These are phyloP conservation scores for Dicrostonyx torquatus DNA, from an alignment of 2,797 vertebrate genomes.

Conservation along the genomic window DNA sequence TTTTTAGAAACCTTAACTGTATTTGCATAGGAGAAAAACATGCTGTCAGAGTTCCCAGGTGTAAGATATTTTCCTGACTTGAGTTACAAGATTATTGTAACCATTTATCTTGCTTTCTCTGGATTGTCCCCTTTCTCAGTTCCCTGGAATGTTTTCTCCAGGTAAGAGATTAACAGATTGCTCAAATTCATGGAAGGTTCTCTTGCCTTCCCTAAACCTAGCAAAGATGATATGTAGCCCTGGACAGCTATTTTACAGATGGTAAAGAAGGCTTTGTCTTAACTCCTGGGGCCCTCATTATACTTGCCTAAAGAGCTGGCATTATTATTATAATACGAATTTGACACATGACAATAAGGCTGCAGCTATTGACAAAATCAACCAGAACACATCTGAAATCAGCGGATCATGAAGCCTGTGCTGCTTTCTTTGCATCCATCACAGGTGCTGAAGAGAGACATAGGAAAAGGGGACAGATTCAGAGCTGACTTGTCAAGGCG, in stretches of 20 bases:
- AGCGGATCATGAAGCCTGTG: constrained; percentile 8
- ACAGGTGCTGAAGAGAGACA: constrained; percentile 20
- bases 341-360: constrained; percentile 53
- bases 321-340: constrained; percentile 30
- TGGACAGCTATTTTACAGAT: constrained; percentile 14
- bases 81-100: constrained; percentile 79
- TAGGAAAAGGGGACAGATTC: constrained; percentile 62
- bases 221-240: constrained; percentile 11
- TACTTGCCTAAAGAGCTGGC: constrained; percentile 23
- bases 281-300: background rate
- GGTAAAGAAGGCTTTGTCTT: constrained; percentile 31
- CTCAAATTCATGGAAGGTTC: constrained; percentile 45
- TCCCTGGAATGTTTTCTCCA: constrained; percentile 46
- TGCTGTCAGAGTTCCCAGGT: constrained; percentile 77
- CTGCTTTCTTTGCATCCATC: constrained; percentile 55
- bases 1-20: constrained; percentile 80
- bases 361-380: constrained; percentile 20
- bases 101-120: constrained; percentile 67
- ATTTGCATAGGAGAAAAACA: constrained; percentile 83
- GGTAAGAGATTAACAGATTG: constrained; percentile 36
- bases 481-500: constrained; percentile 63
- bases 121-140: background rate
- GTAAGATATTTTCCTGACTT: constrained; percentile 78
- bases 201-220: constrained; percentile 28
- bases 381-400: background rate